Base-by-base conservation (phyloP, 2,888 invertebrate species). In the Crocallis elinguaria region DNA sequence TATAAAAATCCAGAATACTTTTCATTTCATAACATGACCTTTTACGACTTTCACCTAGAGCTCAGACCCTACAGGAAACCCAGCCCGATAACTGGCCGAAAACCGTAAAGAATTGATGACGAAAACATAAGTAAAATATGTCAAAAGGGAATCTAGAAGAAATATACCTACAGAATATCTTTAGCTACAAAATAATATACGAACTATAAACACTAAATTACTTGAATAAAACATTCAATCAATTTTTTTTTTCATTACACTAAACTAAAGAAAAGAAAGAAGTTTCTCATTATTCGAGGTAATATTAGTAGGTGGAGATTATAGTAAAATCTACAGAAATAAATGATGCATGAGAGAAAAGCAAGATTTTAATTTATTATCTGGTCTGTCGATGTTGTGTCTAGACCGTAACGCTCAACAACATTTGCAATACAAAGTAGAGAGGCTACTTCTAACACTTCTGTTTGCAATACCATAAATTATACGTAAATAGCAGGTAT, bases 1-100 rank as follows among this genome's bases (percentile, higher is more conserved):
- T 90, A 90, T 60, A 64, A 73, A 63, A 82, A 82, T 38, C 85
- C 88, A 0, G 89, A 89, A 59, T 90, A 87, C 60, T 89, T 84
- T 50, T 75, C 85, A 0, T 89, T 45, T 45, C 88, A 90, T 25
- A 77, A 88, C 53, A 88, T 86, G 86, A 66, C 74, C 3, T 90
- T 68, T 54, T 88, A 67, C 55, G 89, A 88, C 44, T 58, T 86
- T 49, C 80, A 86, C 43, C 16, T 79, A 16, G 29, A 55, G 11
- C 27, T 88, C 45, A 71, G 73, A 44, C 29, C 48, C 6, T 76
- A 54, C 38, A 80, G 87, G 0, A 57, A 38, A 2, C 67, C 78
- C 6, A 35, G 65, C 12, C 69, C 80, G 0, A 61, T 73, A 17
- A 64, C 75, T 36, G 67, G 68, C 8, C 71, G 80, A 39, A 82